These are phyloP conservation scores for Tringa solitaria DNA, from an alignment of 2,113 vertebrate genomes.

Conservation along the genomic window DNA sequence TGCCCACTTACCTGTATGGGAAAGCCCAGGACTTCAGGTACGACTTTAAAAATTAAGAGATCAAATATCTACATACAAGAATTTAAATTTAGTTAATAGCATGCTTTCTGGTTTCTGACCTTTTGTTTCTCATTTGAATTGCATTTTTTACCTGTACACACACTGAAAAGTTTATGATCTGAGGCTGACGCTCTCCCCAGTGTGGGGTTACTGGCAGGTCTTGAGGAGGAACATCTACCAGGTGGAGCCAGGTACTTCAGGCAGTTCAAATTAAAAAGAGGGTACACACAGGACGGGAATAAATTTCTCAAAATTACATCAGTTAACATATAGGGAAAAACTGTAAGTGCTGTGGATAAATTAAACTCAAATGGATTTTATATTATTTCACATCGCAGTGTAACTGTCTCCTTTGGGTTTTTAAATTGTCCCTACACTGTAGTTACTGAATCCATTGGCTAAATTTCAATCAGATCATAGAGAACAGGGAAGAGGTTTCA, in stretches of 20 bases:
- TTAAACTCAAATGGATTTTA: neutral
- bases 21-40: neutral
- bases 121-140: neutral
- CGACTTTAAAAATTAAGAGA: neutral
- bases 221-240: neutral
- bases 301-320: neutral
- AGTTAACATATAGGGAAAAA: neutral
- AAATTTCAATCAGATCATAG: neutral
- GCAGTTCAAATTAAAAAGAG: neutral
- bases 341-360: neutral
- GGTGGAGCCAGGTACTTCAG: neutral
- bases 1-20: neutral
- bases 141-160: neutral
- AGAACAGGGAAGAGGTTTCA: neutral
- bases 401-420: neutral
- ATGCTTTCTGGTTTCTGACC: neutral
- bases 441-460: neutral
- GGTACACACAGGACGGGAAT: neutral
- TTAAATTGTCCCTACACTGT: neutral
- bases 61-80: neutral
- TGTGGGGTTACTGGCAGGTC: neutral
- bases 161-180: neutral
- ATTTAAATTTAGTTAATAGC: neutral
- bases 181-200: neutral
- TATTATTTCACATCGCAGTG: neutral